A percentile compares a stretch with the other conserved stretches of the same genome.
Evolutionary conservation across 64 coral and sea anemone species (phyloP).

Genomic region (Porites lutea): DNA sequence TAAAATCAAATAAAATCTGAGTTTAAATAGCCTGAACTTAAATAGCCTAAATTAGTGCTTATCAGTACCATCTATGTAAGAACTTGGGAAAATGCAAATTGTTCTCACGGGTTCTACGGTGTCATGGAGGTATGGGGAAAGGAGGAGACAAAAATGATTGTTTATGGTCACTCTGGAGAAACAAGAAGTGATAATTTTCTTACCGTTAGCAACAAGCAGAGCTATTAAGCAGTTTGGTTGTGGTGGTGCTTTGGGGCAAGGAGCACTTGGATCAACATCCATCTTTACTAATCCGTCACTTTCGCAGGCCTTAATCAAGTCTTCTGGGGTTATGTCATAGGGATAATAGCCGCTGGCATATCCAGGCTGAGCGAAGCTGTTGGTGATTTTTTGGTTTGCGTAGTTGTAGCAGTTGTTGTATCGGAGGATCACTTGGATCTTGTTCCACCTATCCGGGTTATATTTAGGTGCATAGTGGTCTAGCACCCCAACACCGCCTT

Average conservation of each 20-base stretch:
- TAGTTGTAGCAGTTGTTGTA: conserved; percentile 45
- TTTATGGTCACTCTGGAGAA: background rate
- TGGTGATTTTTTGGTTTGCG: conserved; percentile 44
- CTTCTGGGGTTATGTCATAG: background rate
- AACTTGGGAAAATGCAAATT: no score
- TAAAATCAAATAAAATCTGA: no score
- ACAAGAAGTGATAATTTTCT: background rate
- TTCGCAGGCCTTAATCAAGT: background rate
- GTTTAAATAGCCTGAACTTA: no score
- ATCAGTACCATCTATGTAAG: no score
- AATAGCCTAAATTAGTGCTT: no score
- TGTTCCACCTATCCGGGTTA: conserved; percentile 14
- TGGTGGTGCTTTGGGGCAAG: background rate
- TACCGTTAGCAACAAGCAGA: conserved; percentile 3
- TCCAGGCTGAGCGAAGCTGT: conserved; percentile 48
- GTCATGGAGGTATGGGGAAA: background rate
- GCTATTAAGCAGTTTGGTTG: conserved; percentile 31
- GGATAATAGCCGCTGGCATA: background rate
- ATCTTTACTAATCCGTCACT: conserved; percentile 33
- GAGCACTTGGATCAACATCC: background rate
- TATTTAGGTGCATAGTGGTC: conserved; percentile 17
- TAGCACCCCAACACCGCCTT: background rate
- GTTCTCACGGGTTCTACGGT: no score
- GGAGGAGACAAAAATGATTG: background rate
- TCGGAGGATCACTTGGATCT: background rate